Base-by-base conservation (phyloP, 2,113 vertebrate genomes). In the Nibea albiflora region DNA sequence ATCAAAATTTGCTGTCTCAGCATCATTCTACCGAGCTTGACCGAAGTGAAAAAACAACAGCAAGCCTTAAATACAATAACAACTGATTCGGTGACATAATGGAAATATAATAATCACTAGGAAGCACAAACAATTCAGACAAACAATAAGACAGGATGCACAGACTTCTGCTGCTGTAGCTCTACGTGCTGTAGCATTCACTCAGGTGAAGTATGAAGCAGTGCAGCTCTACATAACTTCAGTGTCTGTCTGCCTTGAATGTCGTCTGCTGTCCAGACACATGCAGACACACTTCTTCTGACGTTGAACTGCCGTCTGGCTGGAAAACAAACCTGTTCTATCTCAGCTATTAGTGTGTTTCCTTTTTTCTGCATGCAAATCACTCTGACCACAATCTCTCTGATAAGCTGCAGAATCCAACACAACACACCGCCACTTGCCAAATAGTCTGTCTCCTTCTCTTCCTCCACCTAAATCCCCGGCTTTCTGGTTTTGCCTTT, bases 301-400 rank as follows among this genome's bases (percentile, higher is more conserved):
- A 82, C 60, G 72, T 57, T 62, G 17, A 66, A 49, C 60, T 70
- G 75, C 68, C 35, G 64, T 75, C 73, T 77, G 24, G 63, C 46
- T 57, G 56, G 74, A 75, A 88, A 83, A 90, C 78, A 87, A 87
- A 85, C 68, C 73, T 39, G 85, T 73, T 85, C n/a, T 73, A 52
- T 87, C 80, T 62, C 22, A 67, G 71, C 54, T 65, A 77, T 87
- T 76, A 69, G 57, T 0, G 0, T 6, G 42, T 75, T 71, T 69
- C 10, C 8, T 67, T 58, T 64, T 52, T 66, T 66, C 46, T 74
- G 22, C 42, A 24, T 53, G 24, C 50, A 49, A 62, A 66, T 73
- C 70, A 61, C 82, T 54, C 60, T 24, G 83, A 85, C 89, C 77
- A 35, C 81, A 46, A 74, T 74, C 85, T 87, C 20, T 66, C 63